Conservation (phyloP, 2,113 vertebrate species). For the Helogale parvula region DNA sequence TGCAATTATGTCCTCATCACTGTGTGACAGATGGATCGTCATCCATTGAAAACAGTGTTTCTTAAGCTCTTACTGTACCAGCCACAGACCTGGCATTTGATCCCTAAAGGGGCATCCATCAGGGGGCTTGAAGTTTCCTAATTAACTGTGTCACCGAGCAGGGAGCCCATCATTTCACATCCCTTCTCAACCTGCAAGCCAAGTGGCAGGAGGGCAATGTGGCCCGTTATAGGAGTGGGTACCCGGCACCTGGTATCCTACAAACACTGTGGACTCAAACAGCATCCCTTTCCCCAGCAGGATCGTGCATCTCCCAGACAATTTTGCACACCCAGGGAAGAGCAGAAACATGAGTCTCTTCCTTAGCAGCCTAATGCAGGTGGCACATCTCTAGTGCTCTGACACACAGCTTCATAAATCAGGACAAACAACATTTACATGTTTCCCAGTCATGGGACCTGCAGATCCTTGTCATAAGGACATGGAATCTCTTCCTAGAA, state of each 20-base stretch:
- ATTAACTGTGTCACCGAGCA: background rate
- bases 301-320: background rate
- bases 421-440: background rate
- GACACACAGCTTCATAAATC: slow-evolving; percentile 25
- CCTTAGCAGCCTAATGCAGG: background rate
- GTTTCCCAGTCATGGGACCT: background rate
- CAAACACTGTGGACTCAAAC: background rate
- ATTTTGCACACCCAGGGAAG: background rate
- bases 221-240: background rate
- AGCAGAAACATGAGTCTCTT: background rate
- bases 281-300: background rate
- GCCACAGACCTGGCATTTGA: background rate
- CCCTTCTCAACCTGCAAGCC: background rate
- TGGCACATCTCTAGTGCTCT: background rate
- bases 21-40: background rate
- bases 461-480: background rate
- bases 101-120: background rate
- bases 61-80: background rate
- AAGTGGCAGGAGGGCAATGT: background rate
- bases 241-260: background rate
- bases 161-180: background rate
- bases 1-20: background rate
- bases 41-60: background rate
- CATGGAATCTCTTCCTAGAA: background rate
- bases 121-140: background rate